Conservation (phyloP, 2,888 invertebrate species). For the Dysmachus trigonus region DNA sequence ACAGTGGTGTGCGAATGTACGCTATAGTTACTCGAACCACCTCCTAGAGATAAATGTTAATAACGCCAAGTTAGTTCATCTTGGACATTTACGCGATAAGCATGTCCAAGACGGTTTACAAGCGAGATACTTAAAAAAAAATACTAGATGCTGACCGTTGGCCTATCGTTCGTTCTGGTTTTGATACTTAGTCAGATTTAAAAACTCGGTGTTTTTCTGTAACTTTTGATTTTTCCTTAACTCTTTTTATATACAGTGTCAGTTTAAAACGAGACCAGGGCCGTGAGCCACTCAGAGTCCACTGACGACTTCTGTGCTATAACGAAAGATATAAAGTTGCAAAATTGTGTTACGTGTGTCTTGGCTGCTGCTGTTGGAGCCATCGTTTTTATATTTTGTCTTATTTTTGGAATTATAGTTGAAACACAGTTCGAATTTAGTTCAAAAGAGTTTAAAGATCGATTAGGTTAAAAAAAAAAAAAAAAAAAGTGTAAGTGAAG, state of each 20-base stretch:
- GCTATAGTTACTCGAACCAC: conserved; percentile 40
- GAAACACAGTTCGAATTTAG: neutral
- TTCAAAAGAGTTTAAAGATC: neutral
- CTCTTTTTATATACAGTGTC: neutral
- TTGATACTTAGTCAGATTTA: neutral
- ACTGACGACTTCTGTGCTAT: neutral
- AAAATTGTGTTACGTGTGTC: conserved; percentile 21
- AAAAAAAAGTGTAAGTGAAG: conserved; percentile 31
- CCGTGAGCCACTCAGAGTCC: neutral
- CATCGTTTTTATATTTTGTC: neutral
- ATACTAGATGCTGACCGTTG: neutral
- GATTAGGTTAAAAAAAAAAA: neutral
- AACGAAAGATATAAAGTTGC: neutral
- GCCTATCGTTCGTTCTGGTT: neutral
- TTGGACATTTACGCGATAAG: conserved; percentile 52
- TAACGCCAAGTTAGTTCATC: conserved; percentile 51
- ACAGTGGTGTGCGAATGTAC: conserved; percentile 13
- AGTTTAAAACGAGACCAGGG: conserved; percentile 27
- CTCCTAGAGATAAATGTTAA: conserved; percentile 44
- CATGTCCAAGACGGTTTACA: conserved; percentile 50
- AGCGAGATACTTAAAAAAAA: neutral
- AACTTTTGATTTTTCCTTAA: neutral
- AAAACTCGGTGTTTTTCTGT: neutral
- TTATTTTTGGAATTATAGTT: neutral
- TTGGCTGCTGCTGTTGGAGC: neutral